Percentiles rank a stretch among this genome's conserved stretches.
These are phyloP conservation scores for Crotalus tigris DNA, from an alignment of 2,113 vertebrate species.

Conservation along the genomic window DNA sequence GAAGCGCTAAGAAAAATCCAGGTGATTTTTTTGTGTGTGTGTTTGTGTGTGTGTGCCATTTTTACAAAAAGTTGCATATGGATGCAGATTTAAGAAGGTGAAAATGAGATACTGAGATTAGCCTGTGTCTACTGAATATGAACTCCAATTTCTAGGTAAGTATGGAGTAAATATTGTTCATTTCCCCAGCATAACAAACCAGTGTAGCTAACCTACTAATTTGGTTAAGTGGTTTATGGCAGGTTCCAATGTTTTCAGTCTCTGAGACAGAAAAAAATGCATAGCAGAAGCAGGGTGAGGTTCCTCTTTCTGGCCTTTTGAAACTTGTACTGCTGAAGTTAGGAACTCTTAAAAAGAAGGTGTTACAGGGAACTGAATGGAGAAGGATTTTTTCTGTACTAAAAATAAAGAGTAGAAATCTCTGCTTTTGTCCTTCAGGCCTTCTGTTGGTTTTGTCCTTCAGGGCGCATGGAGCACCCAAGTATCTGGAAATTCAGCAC, in stretches of 20 bases:
- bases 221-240: neutral
- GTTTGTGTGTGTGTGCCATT: neutral
- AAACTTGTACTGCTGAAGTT: neutral
- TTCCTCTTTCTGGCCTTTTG: neutral
- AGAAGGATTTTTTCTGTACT: neutral
- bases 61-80: neutral
- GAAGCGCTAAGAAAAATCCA: neutral
- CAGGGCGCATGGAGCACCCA: neutral
- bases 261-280: neutral
- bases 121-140: neutral
- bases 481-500: neutral
- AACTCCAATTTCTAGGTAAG: neutral
- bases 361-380: neutral
- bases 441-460: neutral
- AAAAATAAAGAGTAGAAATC: neutral
- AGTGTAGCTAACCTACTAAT: too few species aligned
- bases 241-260: neutral
- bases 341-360: neutral
- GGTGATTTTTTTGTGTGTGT: neutral
- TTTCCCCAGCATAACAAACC: neutral
- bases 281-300: neutral
- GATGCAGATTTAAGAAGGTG: neutral
- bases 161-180: neutral
- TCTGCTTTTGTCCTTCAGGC: neutral
- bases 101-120: neutral